Evolutionary conservation across 2,113 vertebrate species (phyloP), one percentile per base, ranked within the genome.

Genomic region (Etheostoma cragini): DNA sequence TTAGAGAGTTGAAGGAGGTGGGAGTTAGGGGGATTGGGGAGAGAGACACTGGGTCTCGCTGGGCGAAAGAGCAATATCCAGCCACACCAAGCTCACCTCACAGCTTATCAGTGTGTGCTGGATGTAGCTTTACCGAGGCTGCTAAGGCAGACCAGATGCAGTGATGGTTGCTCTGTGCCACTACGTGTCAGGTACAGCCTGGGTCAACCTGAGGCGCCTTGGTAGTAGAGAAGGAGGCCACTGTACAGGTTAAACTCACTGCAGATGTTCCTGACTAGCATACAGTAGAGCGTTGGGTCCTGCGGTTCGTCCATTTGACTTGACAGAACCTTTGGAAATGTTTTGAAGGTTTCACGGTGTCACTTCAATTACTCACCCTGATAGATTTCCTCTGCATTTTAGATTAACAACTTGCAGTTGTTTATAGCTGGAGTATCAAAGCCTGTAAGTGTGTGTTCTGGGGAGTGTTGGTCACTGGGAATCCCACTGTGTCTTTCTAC

Each of bases 61-160:
- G 72, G 78, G 67, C 33, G 2, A 61, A 80, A 76, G 47, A 77
- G 67, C 88, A 87, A 88, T 89, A 92, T 92, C 83, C 80, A 91
- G 88, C 85, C 81, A 80, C 85, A 72, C 69, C 30, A n/a, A 53
- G 74, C 82, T 75, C 50, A 58, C 61, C 86, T 80, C 72, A 22
- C 47, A 81, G 90, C 88, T 93, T 93, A 93, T 94, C 93, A 86
- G 86, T 67, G 82, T 70, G 54, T 53, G 78, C 86, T 90, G 80
- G 84, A 87, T 80, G 86, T 70, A 86, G 88, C 80, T 78, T 66
- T 66, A 67, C 69, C 19, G n/a, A 82, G 87, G 77, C 89, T 73
- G 72, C 80, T 93, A 93, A 94, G 90, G 84, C 78, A 82, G 92
- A 94, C 87, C 93, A 94, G 93, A 94, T 94, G 92, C 86, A 84